Evolutionary conservation across 2,888 invertebrate genomes (phyloP).

Genomic region (Trichogramma evanescens): DNA sequence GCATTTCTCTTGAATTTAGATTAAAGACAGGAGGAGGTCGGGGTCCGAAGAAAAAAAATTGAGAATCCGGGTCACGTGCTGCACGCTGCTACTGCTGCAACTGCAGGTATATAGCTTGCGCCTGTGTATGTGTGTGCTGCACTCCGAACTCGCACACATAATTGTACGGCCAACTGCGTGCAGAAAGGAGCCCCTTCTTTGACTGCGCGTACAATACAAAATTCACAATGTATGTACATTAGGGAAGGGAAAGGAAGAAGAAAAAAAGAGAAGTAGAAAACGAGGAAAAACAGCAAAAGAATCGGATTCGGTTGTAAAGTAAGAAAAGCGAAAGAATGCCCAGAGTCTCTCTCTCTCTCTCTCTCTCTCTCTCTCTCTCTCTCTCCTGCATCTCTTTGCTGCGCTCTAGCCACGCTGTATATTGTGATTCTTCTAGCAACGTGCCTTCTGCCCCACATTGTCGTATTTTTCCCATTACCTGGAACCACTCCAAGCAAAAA

Average conservation of each 20-base stretch:
- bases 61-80: constrained; percentile 28
- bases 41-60: constrained; percentile 10
- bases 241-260: neutral
- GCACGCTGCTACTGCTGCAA: too few species aligned
- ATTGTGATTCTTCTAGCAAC: neutral
- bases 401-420: neutral
- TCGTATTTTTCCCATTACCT: constrained; percentile 18
- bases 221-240: constrained; percentile 12
- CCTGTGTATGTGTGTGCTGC: neutral
- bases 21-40: too few species aligned
- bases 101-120: neutral
- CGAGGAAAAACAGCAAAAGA: neutral
- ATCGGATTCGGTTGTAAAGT: neutral
- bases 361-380: too few species aligned
- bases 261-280: neutral
- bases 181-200: constrained; percentile 22
- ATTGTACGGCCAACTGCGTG: constrained; percentile 25
- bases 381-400: neutral
- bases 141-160: constrained; percentile 22
- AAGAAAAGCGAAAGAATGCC: constrained; percentile 3
- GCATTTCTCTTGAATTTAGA: too few species aligned
- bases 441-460: neutral
- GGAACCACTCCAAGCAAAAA: constrained; percentile 15
- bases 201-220: constrained; percentile 21
- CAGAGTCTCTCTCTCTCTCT: neutral